phyloP scores from a whole-genome alignment of 2,797 vertebrate genomes.

The Catamblyrhynchus diadema region DNA sequence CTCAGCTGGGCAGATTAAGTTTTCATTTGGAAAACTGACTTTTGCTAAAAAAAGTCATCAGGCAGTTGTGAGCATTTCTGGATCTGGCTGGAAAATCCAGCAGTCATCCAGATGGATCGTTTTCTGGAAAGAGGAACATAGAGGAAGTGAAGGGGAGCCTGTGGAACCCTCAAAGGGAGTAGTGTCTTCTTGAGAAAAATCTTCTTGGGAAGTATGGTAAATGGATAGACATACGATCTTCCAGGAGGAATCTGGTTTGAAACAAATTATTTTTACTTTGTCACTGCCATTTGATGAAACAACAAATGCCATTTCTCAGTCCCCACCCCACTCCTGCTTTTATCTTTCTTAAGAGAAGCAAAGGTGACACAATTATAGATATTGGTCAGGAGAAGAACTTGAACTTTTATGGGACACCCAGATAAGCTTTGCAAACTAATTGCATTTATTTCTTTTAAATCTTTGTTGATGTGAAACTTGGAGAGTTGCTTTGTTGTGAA shows the following conservation, averaged over 20 bases:
- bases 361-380: neutral
- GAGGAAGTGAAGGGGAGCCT: neutral
- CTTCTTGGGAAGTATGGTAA: neutral
- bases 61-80: neutral
- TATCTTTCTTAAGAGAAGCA: neutral
- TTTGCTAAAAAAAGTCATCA: neutral
- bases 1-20: neutral
- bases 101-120: neutral
- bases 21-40: neutral
- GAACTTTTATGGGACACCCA: neutral
- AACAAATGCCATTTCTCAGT: neutral
- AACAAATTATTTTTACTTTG: neutral
- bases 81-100: neutral
- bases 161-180: neutral
- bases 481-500: neutral
- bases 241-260: neutral
- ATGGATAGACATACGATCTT: neutral
- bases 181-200: neutral
- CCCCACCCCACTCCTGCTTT: neutral
- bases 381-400: neutral
- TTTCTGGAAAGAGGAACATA: neutral
- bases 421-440: neutral
- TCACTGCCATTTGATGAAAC: neutral
- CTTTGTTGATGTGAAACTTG: neutral
- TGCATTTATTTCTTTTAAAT: neutral